Evolutionary conservation across 2,113 vertebrate genomes (phyloP).

Genomic region (Lepidothrix coronata): DNA sequence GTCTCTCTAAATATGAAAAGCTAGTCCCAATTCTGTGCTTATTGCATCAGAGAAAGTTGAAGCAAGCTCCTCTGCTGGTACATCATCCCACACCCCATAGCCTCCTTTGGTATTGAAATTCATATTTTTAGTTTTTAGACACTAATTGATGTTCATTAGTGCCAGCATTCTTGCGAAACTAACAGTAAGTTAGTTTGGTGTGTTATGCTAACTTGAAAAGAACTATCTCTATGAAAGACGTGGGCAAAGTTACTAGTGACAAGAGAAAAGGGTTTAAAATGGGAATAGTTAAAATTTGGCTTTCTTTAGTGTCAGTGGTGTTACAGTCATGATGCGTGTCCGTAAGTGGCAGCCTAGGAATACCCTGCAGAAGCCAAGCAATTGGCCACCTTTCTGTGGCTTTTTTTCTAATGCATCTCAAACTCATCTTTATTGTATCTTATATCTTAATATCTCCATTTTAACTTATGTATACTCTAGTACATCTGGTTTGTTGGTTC

Average conservation of each 20-base stretch:
- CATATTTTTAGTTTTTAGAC: neutral
- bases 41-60: neutral
- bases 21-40: neutral
- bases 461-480: neutral
- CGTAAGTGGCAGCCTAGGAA: neutral
- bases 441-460: neutral
- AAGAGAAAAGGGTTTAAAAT: neutral
- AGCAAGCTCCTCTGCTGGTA: neutral
- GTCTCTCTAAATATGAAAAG: neutral
- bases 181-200: neutral
- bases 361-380: neutral
- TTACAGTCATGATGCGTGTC: neutral
- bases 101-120: neutral
- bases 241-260: neutral
- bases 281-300: neutral
- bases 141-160: neutral
- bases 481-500: neutral
- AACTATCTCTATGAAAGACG: neutral
- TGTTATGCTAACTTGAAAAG: neutral
- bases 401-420: neutral
- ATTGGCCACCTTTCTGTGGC: neutral
- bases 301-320: neutral
- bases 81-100: fast-evolving
- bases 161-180: neutral
- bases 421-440: neutral